These are phyloP conservation scores for Sinotaia quadrata DNA, from an alignment of 2,888 invertebrate genomes.

Conservation along the genomic window DNA sequence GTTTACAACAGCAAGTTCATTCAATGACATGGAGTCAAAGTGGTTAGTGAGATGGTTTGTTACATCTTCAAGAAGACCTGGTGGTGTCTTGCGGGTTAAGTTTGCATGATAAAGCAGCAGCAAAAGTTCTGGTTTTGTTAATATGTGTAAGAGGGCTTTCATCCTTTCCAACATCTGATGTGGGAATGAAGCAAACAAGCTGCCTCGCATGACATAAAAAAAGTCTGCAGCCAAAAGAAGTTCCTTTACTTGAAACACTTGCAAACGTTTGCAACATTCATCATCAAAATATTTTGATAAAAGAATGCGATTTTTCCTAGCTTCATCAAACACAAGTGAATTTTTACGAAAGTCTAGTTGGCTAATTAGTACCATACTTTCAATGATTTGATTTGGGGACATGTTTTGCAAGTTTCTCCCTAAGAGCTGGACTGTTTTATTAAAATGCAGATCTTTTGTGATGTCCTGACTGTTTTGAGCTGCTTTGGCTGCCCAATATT, in stretches of 20 bases:
- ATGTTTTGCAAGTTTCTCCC: background rate
- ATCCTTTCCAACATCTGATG: constrained; percentile 12
- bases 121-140: constrained; percentile 16
- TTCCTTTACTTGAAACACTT: constrained; percentile 2
- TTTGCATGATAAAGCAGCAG: constrained; percentile 12
- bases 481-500: constrained; percentile 16
- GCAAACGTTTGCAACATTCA: background rate
- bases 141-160: background rate
- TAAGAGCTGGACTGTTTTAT: constrained; percentile 1
- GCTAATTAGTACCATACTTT: constrained; percentile 11
- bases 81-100: constrained; percentile 1
- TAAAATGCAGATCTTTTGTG: background rate
- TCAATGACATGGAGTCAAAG: constrained; percentile 3
- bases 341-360: constrained; percentile 7
- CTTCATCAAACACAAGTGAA: background rate
- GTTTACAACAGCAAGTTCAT: constrained; percentile 20
- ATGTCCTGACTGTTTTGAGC: background rate
- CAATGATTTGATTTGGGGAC: constrained; percentile 1
- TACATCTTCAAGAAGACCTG: constrained; percentile 2
- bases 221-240: constrained; percentile 24
- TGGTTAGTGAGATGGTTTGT: constrained; percentile 2
- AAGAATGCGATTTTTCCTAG: constrained; percentile 17
- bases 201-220: constrained; percentile 13
- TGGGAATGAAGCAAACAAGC: constrained; percentile 11
- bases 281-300: constrained; percentile 19